Evolutionary conservation across 2,113 vertebrate genomes (phyloP), one percentile per base, ranked within the genome.

Genomic region (Ictalurus punctatus): DNA sequence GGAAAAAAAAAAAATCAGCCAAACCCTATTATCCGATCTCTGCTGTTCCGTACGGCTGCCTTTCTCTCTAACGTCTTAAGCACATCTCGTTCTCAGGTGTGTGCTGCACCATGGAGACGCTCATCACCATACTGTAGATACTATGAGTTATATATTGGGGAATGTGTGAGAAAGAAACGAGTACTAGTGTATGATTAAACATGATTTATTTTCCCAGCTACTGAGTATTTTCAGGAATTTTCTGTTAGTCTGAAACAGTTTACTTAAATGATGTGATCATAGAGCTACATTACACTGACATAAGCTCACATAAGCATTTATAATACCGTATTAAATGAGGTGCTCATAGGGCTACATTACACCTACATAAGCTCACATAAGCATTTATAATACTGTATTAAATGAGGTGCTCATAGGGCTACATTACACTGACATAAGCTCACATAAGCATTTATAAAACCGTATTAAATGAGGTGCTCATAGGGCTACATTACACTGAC

Each of bases 31-130:
- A 81, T 89, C 83, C 58, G 54, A 34, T 61, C 63, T 88, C 74
- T 73, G 56, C 34, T 9, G 17, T 82, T 87, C 83, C 54, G 78
- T 85, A 82, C 74, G 65, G 83, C 58, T 76, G 67, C 67, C 16
- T 58, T 78, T 23, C 58, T 88, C 63, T 87, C 81, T 89, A 85
- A 69, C 44, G 23, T 89, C 84, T 80, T 74, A 87, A 84, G 71
- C 14, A 65, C 59, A 61, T 87, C 48, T 30, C 44, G 1, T 74
- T 89, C 78, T 58, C 10, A 40, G 37, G 76, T 87, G n/a, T 89
- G 9, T 58, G 4, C 27, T 56, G 25, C 48, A 16, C 25, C 2
- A 0, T 56, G 48, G 14, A 80, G 48, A 80, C 3, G 8, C n/a
- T 25, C 52, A 19, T 82, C 54, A 10, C 10, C 54, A 58, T 34